A percentile compares a stretch with the other conserved stretches of the same genome.
Conservation (phyloP, 2,888 invertebrate genomes). For the Chrysolina haemoptera region DNA sequence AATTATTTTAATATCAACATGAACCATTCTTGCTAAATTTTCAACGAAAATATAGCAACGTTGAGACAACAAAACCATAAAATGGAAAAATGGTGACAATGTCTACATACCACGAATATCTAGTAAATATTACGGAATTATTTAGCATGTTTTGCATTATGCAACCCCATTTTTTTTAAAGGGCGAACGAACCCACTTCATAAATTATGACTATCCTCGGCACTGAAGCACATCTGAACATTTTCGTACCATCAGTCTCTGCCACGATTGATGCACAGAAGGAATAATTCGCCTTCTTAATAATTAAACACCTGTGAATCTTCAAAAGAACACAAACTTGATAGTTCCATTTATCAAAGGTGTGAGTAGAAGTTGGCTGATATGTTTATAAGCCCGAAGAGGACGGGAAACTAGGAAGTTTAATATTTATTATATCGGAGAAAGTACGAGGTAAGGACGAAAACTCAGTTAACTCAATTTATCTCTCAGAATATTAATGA, state of each 20-base stretch:
- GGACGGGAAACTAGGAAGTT: neutral
- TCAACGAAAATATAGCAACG: no score
- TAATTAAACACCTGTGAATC: slow-evolving; percentile 5
- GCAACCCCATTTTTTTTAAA: neutral
- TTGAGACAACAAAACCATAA: no score
- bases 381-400: neutral
- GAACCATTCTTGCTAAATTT: no score
- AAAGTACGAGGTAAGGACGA: neutral
- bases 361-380: neutral
- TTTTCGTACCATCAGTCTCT: neutral
- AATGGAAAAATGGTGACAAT: neutral
- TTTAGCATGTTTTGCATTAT: neutral
- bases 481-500: no score
- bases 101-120: neutral
- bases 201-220: neutral
- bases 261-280: slow-evolving; percentile 1
- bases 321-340: slow-evolving; percentile 5
- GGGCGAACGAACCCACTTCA: neutral
- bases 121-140: neutral
- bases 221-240: neutral
- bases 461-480: no score
- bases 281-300: slow-evolving; percentile 8
- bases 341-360: slow-evolving; percentile 15
- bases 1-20: no score
- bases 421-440: neutral